Evolutionary conservation across 2,113 vertebrate species (phyloP).

Genomic region (Erpornis zantholeuca): DNA sequence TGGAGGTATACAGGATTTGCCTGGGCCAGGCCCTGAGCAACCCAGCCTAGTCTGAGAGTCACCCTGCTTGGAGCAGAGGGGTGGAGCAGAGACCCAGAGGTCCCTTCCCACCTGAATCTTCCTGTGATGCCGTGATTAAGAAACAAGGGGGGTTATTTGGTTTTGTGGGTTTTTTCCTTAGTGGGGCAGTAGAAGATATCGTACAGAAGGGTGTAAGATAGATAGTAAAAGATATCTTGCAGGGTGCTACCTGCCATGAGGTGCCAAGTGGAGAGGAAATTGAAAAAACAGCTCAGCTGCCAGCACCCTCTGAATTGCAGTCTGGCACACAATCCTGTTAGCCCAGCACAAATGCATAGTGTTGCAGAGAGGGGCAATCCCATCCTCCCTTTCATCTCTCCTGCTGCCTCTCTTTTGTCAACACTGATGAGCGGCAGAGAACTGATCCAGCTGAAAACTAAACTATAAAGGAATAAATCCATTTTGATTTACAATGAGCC

Average conservation of each 20-base stretch:
- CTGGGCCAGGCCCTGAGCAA: neutral
- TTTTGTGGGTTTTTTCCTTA: neutral
- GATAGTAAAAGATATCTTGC: no score
- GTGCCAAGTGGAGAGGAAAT: neutral
- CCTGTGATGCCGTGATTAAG: neutral
- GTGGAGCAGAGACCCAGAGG: neutral
- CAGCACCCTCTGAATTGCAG: neutral
- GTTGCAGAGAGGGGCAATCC: neutral
- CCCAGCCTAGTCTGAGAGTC: neutral
- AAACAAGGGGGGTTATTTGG: neutral
- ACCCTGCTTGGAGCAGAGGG: neutral
- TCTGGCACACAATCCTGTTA: neutral
- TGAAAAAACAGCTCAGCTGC: neutral
- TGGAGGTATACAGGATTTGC: neutral
- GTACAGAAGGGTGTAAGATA: no score
- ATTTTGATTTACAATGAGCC: neutral
- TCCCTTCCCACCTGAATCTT: neutral
- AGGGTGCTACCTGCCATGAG: neutral
- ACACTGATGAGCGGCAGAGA: neutral
- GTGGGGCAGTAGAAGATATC: neutral
- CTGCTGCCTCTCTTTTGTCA: slow-evolving; percentile 9
- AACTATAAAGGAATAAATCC: slow-evolving; percentile 9
- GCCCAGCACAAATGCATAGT: neutral
- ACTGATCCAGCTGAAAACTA: slow-evolving; percentile 24
- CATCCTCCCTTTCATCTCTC: neutral